A percentile compares a stretch with the other conserved stretches of the same genome.
Evolutionary conservation across 2,113 vertebrate genomes (phyloP).

Genomic region (Oxyura jamaicensis): DNA sequence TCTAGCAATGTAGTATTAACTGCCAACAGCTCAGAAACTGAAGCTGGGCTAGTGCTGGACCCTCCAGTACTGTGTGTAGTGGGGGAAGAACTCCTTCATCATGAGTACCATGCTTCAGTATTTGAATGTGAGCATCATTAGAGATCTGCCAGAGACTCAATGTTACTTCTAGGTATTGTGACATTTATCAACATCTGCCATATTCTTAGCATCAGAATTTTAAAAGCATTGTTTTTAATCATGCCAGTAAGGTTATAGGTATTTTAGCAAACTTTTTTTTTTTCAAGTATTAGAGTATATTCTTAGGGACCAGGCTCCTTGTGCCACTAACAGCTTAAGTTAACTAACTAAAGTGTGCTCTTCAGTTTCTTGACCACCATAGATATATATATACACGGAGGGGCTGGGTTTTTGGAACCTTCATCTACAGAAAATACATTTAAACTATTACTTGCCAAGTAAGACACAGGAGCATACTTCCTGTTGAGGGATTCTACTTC

Average conservation of each 20-base stretch:
- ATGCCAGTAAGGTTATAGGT: neutral
- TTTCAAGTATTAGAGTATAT: neutral
- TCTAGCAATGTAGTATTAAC: neutral
- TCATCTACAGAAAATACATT: neutral
- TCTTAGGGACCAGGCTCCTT: neutral
- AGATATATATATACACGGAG: rapidly evolving
- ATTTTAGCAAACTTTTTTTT: neutral
- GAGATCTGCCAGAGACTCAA: neutral
- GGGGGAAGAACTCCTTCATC: neutral
- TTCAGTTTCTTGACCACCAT: neutral
- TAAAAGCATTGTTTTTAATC: neutral
- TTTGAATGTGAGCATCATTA: rapidly evolving
- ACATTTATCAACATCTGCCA: neutral
- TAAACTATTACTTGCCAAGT: conserved; percentile 83
- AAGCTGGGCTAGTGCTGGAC: neutral
- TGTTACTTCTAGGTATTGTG: neutral
- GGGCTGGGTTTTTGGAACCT: neutral
- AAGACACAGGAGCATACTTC: conserved; percentile 94
- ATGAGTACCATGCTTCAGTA: rapidly evolving
- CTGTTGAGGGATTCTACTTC: conserved; percentile 92
- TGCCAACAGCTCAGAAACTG: neutral
- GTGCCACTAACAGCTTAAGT: neutral
- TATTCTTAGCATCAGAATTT: neutral
- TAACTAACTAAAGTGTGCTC: neutral
- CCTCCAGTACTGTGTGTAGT: neutral